Evolutionary conservation across 2,888 invertebrate genomes (phyloP), one percentile per base, ranked within the genome.

Genomic region (Creontiades dilutus): DNA sequence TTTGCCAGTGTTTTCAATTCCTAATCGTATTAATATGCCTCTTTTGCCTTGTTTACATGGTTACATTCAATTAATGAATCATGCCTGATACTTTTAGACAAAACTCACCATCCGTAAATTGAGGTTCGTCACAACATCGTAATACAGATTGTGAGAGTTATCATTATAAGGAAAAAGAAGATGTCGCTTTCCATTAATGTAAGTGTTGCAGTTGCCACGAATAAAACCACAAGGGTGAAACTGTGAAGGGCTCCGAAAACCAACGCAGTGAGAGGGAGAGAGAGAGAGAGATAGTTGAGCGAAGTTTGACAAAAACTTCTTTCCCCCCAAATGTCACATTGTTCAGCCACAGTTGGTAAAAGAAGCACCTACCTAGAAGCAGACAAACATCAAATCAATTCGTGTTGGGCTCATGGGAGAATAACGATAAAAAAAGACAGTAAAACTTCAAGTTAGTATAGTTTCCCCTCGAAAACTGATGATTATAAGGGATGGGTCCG

Each of bases 221-320:
- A 11, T 23, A 68, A 27, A 68, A 19, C 27, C 68, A 23, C 68
- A 23, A 68, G 27, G 19, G 68, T 27, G 27, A 68, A 23, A 68
- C 23, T 4, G 68, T 3, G 68, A 23, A 23, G 12, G 27, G 2
- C 19, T 19, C 19, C 61, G 13, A 55, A n/a, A n/a, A n/a, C n/a
- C n/a, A n/a, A n/a, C n/a, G n/a, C n/a, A 37, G 37, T 4, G 37
- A 37, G 37, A 37, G 37, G 7, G 37, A 37, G 37, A 37, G 37
- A 4, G 37, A 7, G 37, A 7, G 37, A 7, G 37, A 23, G 68
- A 23, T 0, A 19, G 19, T 3, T 11, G 12, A 27, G 68, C 5
- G 68, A 68, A 68, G 68, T 68, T 68, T 5, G 68, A 68, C 68
- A 68, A 61, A 37, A 61, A 61, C n/a, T 61, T 61, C 9, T 61